These are phyloP conservation scores for Protomyctophum bolini DNA, from an alignment of 2,113 vertebrate genomes.

Conservation along the genomic window DNA sequence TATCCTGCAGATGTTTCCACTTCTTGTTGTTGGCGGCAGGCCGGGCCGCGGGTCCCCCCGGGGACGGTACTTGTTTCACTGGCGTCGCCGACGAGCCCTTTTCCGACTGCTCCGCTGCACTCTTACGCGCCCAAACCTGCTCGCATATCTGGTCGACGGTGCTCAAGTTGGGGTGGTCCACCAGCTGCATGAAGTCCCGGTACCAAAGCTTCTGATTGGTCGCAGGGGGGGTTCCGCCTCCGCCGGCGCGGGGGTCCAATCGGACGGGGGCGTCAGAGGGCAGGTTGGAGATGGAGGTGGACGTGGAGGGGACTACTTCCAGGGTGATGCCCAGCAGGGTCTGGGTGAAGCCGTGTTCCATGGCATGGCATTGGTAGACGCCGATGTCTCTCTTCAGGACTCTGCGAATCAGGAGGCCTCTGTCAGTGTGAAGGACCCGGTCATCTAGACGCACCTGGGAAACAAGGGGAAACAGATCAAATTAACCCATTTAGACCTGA, in stretches of 20 bases:
- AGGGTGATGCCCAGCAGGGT: constrained; percentile 86
- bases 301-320: constrained; percentile 82
- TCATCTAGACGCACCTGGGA: constrained; percentile 85
- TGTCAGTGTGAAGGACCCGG: constrained; percentile 80
- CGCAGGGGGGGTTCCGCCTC: constrained; percentile 36
- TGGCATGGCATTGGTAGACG: constrained; percentile 87
- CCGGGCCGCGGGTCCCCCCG: constrained; percentile 44
- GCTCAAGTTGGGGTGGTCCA: constrained; percentile 89
- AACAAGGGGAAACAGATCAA: neutral
- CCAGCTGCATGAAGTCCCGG: constrained; percentile 93
- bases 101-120: constrained; percentile 54
- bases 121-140: constrained; percentile 83
- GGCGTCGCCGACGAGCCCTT: constrained; percentile 56
- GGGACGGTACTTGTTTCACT: constrained; percentile 46
- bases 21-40: constrained; percentile 73
- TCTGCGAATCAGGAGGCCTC: constrained; percentile 87
- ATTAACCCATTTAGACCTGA: too few relatives aligned
- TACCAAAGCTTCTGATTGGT: constrained; percentile 90
- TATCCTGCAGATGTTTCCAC: constrained; percentile 82
- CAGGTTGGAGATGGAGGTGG: constrained; percentile 58
- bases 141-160: constrained; percentile 87
- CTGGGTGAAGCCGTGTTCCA: constrained; percentile 93
- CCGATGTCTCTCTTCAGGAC: constrained; percentile 84
- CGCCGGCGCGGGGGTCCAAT: constrained; percentile 59
- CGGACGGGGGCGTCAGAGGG: constrained; percentile 60